Conservation (phyloP, 2,113 vertebrate genomes). For the Dolichallabes microphthalmus region DNA sequence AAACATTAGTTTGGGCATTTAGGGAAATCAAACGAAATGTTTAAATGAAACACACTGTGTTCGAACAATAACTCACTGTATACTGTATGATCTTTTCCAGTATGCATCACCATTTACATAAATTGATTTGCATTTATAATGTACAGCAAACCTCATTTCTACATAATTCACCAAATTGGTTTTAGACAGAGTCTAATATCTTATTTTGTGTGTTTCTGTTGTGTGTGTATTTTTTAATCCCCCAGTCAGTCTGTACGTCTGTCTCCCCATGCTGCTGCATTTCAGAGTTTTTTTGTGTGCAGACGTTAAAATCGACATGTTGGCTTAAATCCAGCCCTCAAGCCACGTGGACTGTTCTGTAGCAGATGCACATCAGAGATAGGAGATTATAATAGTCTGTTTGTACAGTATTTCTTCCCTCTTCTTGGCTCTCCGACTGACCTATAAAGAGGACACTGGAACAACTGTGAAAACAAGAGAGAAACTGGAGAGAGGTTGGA, state of each 20-base stretch:
- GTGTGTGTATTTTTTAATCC: neutral
- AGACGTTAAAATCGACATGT: slow-evolving; percentile 37
- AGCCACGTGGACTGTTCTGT: slow-evolving; percentile 44
- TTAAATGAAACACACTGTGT: neutral
- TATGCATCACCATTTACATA: neutral
- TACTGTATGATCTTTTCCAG: neutral
- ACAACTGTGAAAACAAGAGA: slow-evolving; percentile 39
- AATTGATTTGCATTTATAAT: neutral
- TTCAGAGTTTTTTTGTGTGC: slow-evolving; percentile 19
- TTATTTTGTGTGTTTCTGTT: neutral
- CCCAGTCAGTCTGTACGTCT: neutral
- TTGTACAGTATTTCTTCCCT: slow-evolving; percentile 38
- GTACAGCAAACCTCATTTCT: neutral
- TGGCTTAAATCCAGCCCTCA: slow-evolving; percentile 50
- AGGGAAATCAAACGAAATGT: neutral
- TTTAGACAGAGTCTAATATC: neutral
- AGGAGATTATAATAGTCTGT: slow-evolving; percentile 43
- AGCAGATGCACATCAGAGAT: slow-evolving; percentile 58
- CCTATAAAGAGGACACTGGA: slow-evolving; percentile 44
- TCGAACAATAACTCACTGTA: neutral
- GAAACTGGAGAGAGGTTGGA: slow-evolving; percentile 22
- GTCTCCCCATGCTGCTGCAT: neutral
- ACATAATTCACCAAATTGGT: neutral
- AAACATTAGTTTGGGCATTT: neutral
- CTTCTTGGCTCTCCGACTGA: slow-evolving; percentile 35